These are phyloP conservation scores for Taenaris catops DNA, from an alignment of 2,888 invertebrate genomes.

Conservation along the genomic window DNA sequence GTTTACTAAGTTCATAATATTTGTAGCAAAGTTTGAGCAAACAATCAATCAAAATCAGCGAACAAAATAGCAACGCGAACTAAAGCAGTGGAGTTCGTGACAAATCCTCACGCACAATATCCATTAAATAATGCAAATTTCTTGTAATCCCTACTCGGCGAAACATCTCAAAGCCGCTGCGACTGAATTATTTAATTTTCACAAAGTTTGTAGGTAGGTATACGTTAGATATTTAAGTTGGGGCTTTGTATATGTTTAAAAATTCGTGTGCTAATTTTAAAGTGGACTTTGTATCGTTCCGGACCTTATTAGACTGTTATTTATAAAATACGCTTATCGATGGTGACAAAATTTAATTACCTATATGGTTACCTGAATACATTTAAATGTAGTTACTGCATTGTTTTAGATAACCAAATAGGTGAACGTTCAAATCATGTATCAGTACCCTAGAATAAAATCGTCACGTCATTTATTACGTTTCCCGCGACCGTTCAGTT, in stretches of 20 bases:
- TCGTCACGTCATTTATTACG: conserved; percentile 10
- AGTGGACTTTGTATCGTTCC: no score
- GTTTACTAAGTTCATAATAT: conserved; percentile 9
- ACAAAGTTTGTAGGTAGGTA: conserved; percentile 46
- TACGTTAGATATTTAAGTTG: not conserved
- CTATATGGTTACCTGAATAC: no score
- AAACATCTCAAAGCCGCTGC: conserved; percentile 45
- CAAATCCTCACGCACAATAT: conserved; percentile 73
- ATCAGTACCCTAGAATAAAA: no score
- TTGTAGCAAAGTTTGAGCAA: conserved; percentile 25
- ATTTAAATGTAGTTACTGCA: no score
- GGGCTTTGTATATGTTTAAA: no score
- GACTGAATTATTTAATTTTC: conserved; percentile 79
- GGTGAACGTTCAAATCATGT: no score
- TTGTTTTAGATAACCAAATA: no score
- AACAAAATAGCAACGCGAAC: conserved; percentile 35
- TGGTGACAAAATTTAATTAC: no score
- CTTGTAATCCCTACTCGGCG: conserved; percentile 68
- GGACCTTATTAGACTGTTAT: no score
- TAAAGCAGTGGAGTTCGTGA: conserved; percentile 52
- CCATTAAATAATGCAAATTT: conserved; percentile 79
- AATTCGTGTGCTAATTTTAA: no score
- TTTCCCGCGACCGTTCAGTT: conserved; percentile 6
- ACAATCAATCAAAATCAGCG: conserved; percentile 48
- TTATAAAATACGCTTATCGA: no score